A percentile compares a stretch with the other conserved stretches of the same genome.
Conservation (phyloP, 2,113 vertebrate species). For the Osmerus eperlanus region DNA sequence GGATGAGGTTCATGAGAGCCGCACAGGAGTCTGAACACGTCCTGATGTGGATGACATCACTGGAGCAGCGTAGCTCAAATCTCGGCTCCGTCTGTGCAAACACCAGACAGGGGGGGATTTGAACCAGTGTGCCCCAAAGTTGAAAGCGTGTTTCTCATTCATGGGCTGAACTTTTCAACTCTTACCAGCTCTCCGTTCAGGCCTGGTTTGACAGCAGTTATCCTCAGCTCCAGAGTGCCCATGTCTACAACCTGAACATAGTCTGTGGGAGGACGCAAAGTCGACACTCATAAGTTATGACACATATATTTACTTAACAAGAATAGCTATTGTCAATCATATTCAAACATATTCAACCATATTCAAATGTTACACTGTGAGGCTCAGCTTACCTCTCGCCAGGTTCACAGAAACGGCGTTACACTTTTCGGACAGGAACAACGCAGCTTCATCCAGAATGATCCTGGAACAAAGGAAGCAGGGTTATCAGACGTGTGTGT, state of each 20-base stretch:
- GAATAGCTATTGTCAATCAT: not conserved
- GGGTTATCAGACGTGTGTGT: not conserved
- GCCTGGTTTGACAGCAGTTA: conserved; percentile 86
- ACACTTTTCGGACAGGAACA: conserved; percentile 93
- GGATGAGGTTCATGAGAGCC: conserved; percentile 97
- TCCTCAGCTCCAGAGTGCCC: conserved; percentile 92
- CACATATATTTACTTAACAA: not conserved
- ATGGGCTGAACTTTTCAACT: not conserved
- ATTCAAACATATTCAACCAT: not conserved
- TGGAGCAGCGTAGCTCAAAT: conserved; percentile 95
- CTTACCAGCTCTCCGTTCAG: conserved; percentile 82
- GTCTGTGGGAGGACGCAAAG: conserved; percentile 70
- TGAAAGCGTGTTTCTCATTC: not conserved
- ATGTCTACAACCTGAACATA: conserved; percentile 97
- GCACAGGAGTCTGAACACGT: conserved; percentile 96
- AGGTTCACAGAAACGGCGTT: conserved; percentile 86
- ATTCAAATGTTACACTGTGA: not conserved
- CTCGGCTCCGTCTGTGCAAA: conserved; percentile 78
- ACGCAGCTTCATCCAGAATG: conserved; percentile 92
- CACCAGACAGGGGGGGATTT: not conserved
- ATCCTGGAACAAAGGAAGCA: conserved; percentile 73
- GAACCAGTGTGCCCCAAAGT: not conserved
- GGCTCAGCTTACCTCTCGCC: conserved; percentile 76
- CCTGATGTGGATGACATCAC: conserved; percentile 92
- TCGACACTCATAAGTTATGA: not conserved